Evolutionary conservation across 1,140 invertebrate genomes (phyloP), one percentile per base, ranked within the genome.

Genomic region (Drosophila serrata): DNA sequence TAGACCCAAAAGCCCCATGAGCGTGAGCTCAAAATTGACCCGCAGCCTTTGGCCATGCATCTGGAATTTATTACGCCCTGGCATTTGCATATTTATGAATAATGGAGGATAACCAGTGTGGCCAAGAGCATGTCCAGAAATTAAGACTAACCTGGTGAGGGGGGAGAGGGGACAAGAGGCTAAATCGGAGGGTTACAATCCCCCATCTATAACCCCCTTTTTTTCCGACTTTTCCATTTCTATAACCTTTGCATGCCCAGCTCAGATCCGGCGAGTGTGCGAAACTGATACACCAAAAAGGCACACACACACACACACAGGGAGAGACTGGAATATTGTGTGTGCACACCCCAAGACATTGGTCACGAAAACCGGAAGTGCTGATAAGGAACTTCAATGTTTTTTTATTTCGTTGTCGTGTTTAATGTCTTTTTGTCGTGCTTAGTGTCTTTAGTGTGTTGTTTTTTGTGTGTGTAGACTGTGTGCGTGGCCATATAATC

Each of bases 391-490:
- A 87, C 77, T 81, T 82, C 82, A 90, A 90, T 92, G 82, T 92
- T 92, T 90, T 70, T 76, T 85, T 91, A 90, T 91, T 90, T 84
- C 90, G 82, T 90, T 91, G 90, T 90, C 90, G 90, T 91, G 90
- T 91, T 92, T 92, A 92, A 92, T 92, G 90, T 92, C 90, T 88
- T 92, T 91, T 92, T 92, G 85, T 85, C 90, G 90, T 92, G 90
- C 86, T 91, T 90, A 91, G 84, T 92, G 90, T 91, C 90, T 84
- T 88, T 91, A 87, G 88, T 70, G 82, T 62, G 65, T 55, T 43
- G 22, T 49, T 24, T 62, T 6, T 53, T 68, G 40, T 64, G 55
- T 65, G 67, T 72, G 53, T 64, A 29, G 42, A 35, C 39, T 45
- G 55, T 81, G 74, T 81, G 60, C 68, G 70, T 79, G 62, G 64